Evolutionary conservation across 2,797 vertebrate species (phyloP).

Genomic region (Microctenopoma lineatum): DNA sequence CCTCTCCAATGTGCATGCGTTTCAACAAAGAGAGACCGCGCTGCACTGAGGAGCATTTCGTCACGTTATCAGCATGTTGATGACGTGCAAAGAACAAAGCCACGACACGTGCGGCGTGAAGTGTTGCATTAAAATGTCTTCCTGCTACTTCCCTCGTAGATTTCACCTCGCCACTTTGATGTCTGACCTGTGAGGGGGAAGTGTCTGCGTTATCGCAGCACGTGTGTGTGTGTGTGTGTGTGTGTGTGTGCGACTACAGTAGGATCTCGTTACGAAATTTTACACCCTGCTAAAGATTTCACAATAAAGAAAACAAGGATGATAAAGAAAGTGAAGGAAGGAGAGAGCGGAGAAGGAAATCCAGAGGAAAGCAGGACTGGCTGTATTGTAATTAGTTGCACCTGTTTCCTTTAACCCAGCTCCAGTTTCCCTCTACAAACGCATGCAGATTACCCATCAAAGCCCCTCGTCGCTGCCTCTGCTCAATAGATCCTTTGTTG

Average conservation of each 20-base stretch:
- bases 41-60: slow-evolving; percentile 30
- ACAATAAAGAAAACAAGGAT: slow-evolving; percentile 61
- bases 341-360: slow-evolving; percentile 69
- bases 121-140: slow-evolving; percentile 61
- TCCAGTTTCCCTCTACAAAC: slow-evolving; percentile 86
- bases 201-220: slow-evolving; percentile 6
- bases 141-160: slow-evolving; percentile 59
- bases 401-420: slow-evolving; percentile 88
- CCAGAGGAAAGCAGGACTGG: slow-evolving; percentile 73
- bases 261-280: slow-evolving; percentile 64
- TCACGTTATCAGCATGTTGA: slow-evolving; percentile 26
- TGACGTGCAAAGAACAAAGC: slow-evolving; percentile 66
- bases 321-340: slow-evolving; percentile 67
- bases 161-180: slow-evolving; percentile 74
- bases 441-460: slow-evolving; percentile 88
- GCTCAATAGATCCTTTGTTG: slow-evolving; percentile 88
- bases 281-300: slow-evolving; percentile 59
- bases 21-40: slow-evolving; percentile 19
- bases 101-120: slow-evolving; percentile 50
- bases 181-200: slow-evolving; percentile 61
- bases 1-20: slow-evolving; percentile 31
- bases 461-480: slow-evolving; percentile 74
- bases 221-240: no score
- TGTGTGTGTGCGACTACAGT: neutral
- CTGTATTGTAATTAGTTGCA: slow-evolving; percentile 87